Base-by-base conservation (phyloP, 2,888 invertebrate genomes). In the Tetranychus piercei region DNA sequence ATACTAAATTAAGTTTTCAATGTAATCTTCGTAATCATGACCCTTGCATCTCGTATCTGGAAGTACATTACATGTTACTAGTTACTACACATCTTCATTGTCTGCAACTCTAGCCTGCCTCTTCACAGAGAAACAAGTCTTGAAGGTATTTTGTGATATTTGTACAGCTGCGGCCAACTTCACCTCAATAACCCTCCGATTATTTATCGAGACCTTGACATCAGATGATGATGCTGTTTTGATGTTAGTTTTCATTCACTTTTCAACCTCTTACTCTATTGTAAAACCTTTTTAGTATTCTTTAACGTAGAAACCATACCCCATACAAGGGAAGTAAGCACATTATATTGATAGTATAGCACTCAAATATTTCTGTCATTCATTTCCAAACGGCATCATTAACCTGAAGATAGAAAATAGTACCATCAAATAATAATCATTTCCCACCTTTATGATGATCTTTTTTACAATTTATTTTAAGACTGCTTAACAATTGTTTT, bases 181-280 rank as follows among this genome's bases (percentile, higher is more conserved):
- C 94, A 94, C 83, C 91, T 92, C 84, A 91, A 91, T 84, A 90
- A 92, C 83, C 92, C 92, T 70, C 93, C 94, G 69, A 92, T 94
- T 80, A 89, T 92, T 80, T 94, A 94, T 85, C 86, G 94, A 79
- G 93, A 94, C 86, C 85, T 93, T 79, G 94, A 94, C 80, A 69
- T 23, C 20, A 22, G 20, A 11, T 23, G 5, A 69, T 77, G 55
- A 34, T 34, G 34, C 34, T 4, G 34, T 34, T 34, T 34, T 34
- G 34, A 23, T 23, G n/a, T 65, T 75, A 45, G 6, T 64, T 74
- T 65, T 11, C 43, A 45, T 15, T 34, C 70, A 22, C 71, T 69
- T n/a, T 44, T 67, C 72, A 65, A 66, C 64, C 34, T 5, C n/a
- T 22, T 34, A 34, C 34, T 34, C 34, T 5, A 34, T 34, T 34